Percentiles rank a stretch among this genome's conserved stretches.
phyloP scores from a whole-genome alignment of 2,888 invertebrate species.

The Drosophila melanosoma region DNA sequence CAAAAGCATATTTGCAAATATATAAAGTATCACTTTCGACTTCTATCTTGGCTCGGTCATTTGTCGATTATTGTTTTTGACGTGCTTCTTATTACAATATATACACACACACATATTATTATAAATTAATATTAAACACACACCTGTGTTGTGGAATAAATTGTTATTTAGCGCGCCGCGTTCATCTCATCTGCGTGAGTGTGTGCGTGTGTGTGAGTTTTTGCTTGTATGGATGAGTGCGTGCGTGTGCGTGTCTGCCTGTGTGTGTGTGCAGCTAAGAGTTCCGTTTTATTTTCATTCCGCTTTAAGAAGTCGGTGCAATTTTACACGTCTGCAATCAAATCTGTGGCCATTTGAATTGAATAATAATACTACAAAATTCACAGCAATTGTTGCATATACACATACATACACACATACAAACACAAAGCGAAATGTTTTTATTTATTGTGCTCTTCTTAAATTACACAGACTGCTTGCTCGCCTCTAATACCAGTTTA shows the following conservation, averaged over 20 bases:
- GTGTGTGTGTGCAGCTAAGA: conserved; percentile 26
- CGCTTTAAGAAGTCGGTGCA: conserved; percentile 28
- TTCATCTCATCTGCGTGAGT: conserved; percentile 28
- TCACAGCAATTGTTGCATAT: conserved; percentile 18
- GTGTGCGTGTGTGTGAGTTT: conserved; percentile 17
- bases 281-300: conserved; percentile 48
- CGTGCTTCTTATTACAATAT: conserved; percentile 19
- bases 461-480: conserved; percentile 38
- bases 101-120: conserved; percentile 7
- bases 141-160: conserved; percentile 39
- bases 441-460: conserved; percentile 38
- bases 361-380: conserved; percentile 48
- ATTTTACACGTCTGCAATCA: conserved; percentile 40
- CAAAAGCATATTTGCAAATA: conserved; percentile 7
- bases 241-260: conserved; percentile 13
- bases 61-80: conserved; percentile 39
- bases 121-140: conserved; percentile 39
- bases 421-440: conserved; percentile 25
- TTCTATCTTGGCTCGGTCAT: conserved; percentile 18
- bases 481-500: conserved; percentile 58
- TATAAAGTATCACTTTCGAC: not conserved
- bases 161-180: conserved; percentile 46
- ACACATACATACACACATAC: conserved; percentile 6
- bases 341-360: conserved; percentile 46
- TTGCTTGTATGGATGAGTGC: conserved; percentile 26